Base-by-base conservation (phyloP, 1,140 invertebrate species). In the Aethina tumida region DNA sequence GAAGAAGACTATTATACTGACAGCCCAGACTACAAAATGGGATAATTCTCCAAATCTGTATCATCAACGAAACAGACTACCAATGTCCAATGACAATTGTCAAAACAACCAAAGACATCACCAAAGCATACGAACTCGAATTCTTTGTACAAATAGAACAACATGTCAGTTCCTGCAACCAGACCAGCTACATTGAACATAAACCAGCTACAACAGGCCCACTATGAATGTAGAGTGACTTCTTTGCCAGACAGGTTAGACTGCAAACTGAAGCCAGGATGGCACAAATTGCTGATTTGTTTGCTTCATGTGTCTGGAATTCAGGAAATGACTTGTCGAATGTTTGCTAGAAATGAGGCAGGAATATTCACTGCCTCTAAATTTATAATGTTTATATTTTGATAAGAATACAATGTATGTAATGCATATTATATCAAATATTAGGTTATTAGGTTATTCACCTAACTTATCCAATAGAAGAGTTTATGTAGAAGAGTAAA, bases 11-110 rank as follows among this genome's bases (percentile, higher is more conserved):
- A 73, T 57, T 77, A 77, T 52, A 69, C 66, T 35, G 69, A 76
- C 60, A 55, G 76, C 80, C 88, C 40, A 66, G 88, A 41, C 70
- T 91, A 44, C 84, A 90, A 69, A 87, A 79, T 71, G 84, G 84
- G 35, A 90, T 84, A 79, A 92, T 91, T 67, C 74, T 93, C 10
- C 89, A 94, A 71, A 91, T 93, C 51, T 90, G 88, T 69, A 93
- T 93, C 63, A 86, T 94, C 84, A 94, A 94, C 62, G 89, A 95
- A 57, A 84, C 84, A 27, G 81, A 84, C 45, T 67, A 69, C 37
- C 79, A 84, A 43, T 55, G 50, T 22, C 48, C 58, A 9, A 41
- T 55, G 19, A 55, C 55, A 1, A 58, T 56, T 21, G 52, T 57
- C 4, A n/a, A 59, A 59, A 43, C 53, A 52, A 32, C 48, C 27